Base-by-base conservation (phyloP, 2,113 vertebrate genomes). In the Rutilus rutilus region DNA sequence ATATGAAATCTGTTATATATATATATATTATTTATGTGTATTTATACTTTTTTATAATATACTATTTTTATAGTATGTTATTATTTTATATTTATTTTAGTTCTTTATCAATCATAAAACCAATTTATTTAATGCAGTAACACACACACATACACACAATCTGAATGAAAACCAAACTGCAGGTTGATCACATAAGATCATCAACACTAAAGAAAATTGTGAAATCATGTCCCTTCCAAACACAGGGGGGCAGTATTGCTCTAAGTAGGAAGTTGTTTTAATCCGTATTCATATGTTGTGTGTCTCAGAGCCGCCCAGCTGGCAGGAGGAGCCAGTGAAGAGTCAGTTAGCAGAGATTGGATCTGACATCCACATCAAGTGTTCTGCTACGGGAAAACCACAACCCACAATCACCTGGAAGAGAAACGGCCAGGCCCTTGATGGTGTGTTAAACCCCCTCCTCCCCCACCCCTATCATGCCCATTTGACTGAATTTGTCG, bases 221-320 rank as follows among this genome's bases (percentile, higher is more conserved):
- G 0, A 82, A 60, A 17, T 50, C 27, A 45, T 54, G 15, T 57
- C 59, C 19, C 36, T 62, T 3, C 19, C 8, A 11, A 57, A 33
- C 85, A 78, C 73, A 33, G 5, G 45, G 52, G 80, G 73, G 73
- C 86, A 87, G 27, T 87, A 62, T 85, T 89, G 82, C 50, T 33
- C 50, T 64, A 54, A 67, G 17, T 12, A 81, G 64, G 10, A 12
- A 7, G 23, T 14, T 62, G 59, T n/a, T 21, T 57, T 57, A 57
- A 67, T 79, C 42, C 10, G 9, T 9, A 42, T 1, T 42, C 19
- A 23, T 52, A 10, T 84, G 47, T 50, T 79, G 19, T 86, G 67
- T 47, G 67, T 65, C 30, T 79, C 91, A 99, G 98, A 98, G 87
- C 96, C 96, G 21, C 98, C 97, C 5, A 93, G 73, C 73, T 99